A percentile compares a stretch with the other conserved stretches of the same genome.
Evolutionary conservation across 1,140 invertebrate species (phyloP).

Genomic region (Physella acuta): DNA sequence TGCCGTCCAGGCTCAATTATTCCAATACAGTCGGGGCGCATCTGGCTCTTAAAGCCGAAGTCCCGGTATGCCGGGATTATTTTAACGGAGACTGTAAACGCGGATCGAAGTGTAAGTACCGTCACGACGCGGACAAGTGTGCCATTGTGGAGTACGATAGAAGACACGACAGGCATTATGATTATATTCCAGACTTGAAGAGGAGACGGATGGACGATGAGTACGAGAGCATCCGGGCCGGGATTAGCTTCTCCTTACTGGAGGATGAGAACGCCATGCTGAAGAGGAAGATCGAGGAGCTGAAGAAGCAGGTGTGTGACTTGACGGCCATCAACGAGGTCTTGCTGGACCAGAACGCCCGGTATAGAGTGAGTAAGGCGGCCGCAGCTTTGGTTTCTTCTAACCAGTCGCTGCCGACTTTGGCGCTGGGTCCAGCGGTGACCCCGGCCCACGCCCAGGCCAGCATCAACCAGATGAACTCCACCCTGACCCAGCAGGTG

Average conservation of each 20-base stretch:
- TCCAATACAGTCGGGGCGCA: constrained; percentile 38
- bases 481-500: constrained; percentile 53
- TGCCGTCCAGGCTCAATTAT: constrained; percentile 52
- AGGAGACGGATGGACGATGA: constrained; percentile 24
- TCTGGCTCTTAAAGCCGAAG: constrained; percentile 39
- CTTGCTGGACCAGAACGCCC: constrained; percentile 78
- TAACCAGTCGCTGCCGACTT: constrained; percentile 32
- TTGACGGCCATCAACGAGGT: constrained; percentile 80
- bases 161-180: constrained; percentile 23
- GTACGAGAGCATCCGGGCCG: constrained; percentile 29
- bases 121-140: constrained; percentile 43
- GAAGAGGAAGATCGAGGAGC: constrained; percentile 72
- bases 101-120: constrained; percentile 59
- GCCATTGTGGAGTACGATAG: constrained; percentile 41
- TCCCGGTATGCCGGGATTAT: constrained; percentile 76
- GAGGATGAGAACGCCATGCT: constrained; percentile 75
- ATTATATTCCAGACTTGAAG: constrained; percentile 20
- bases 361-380: constrained; percentile 69
- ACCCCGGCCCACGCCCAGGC: constrained; percentile 37
- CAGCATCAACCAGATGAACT: constrained; percentile 32
- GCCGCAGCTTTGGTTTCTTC: constrained; percentile 28
- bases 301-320: constrained; percentile 73
- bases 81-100: constrained; percentile 73
- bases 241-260: constrained; percentile 57
- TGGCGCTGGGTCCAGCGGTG: constrained; percentile 32